Base-by-base conservation (phyloP, 2,888 invertebrate genomes). In the Caenorhabditis auriculariae region DNA sequence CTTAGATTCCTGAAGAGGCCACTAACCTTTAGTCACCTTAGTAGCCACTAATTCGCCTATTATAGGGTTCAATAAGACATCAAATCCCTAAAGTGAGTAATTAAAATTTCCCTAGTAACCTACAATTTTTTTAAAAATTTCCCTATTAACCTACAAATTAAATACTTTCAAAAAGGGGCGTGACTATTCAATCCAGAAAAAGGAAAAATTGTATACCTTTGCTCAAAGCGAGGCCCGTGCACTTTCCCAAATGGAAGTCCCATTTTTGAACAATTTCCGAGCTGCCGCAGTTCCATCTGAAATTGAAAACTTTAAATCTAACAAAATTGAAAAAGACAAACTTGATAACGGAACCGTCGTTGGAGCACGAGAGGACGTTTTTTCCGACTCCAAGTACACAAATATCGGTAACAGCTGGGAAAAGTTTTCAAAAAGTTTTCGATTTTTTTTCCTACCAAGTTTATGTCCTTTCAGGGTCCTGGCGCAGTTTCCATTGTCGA, bases 361-460 rank as follows among this genome's bases (percentile, higher is more conserved):
- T 87, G 82, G 88, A 87, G 39, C 87, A 87, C 50, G 89, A 88
- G 47, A 89, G 83, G 39, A 89, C 83, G 83, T 89, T 89, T 66
- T 87, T 85, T 48, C 89, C 89, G 66, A 86, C 85, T 28, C 88
- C 89, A 51, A 89, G 83, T 59, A 89, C 86, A 48, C 83, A 84
- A 29, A 88, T 77, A 82, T 88, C 89, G 41, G 84, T 84, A 4
- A 89, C 82, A 24, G 88, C 86, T 85, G 50, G 49, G 63, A 54
- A n/a, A 35, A 4, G 27, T 15, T 6, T 15, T 41, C 1, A 19
- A 2, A 41, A 9, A 15, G 41, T 15, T 41, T 41, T 41, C 9
- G 9, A 15, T 17, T 17, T 41, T 7, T 41, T 27, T 2, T 21
- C 56, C 50, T 67, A 83, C 84, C 84, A 72, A 86, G 87, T 39